A percentile compares a stretch with the other conserved stretches of the same genome.
phyloP scores from a whole-genome alignment of 2,113 vertebrate species.

The Tachycineta bicolor region DNA sequence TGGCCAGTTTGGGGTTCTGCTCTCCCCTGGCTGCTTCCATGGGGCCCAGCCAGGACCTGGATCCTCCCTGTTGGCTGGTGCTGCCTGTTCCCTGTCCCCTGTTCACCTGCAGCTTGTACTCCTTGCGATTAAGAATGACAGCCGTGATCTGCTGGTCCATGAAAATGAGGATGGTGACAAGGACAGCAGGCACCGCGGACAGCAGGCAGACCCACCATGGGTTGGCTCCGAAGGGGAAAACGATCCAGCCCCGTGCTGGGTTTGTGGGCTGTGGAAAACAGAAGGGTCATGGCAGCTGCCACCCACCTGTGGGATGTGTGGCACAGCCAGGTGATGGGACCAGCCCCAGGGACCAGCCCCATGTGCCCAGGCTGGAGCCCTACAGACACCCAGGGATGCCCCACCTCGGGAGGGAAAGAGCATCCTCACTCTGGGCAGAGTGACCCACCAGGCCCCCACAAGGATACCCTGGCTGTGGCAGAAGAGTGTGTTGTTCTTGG shows the following conservation, averaged over 20 bases:
- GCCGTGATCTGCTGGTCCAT: constrained; percentile 87
- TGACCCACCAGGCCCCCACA: neutral
- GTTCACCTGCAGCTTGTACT: constrained; percentile 78
- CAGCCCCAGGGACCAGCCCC: neutral
- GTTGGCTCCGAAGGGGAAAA: constrained; percentile 76
- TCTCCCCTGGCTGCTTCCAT: neutral
- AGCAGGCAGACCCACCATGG: constrained; percentile 80
- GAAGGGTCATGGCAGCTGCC: neutral
- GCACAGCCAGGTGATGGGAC: accelerated
- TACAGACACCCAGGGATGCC: neutral
- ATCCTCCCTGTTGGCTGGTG: accelerated
- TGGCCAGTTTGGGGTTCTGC: accelerated
- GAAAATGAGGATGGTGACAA: constrained; percentile 82
- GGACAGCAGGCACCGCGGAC: constrained; percentile 68
- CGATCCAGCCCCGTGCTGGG: constrained; percentile 71
- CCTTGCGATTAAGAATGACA: constrained; percentile 79
- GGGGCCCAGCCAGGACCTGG: neutral
- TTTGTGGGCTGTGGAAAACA: constrained; percentile 65
- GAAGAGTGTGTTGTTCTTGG: neutral
- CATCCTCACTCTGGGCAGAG: neutral
- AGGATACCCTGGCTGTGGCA: neutral
- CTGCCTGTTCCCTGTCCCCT: neutral
- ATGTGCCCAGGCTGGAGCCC: neutral
- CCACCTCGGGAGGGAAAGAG: neutral
- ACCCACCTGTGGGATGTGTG: neutral